These are phyloP conservation scores for Melanophora roralis DNA, from an alignment of 2,888 invertebrate genomes.

Conservation along the genomic window DNA sequence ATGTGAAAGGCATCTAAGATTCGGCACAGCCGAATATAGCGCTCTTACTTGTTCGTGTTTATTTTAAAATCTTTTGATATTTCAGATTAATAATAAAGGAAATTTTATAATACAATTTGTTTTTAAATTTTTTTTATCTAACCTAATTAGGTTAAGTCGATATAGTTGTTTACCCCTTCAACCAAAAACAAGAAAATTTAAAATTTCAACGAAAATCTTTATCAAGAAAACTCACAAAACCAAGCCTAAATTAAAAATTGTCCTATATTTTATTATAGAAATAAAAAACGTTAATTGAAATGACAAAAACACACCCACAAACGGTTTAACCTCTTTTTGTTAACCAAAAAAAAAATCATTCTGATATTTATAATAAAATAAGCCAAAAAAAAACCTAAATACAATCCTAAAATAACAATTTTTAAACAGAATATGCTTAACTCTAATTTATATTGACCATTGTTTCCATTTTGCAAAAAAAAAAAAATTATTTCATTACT, in stretches of 20 bases:
- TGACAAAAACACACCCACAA: constrained; percentile 60
- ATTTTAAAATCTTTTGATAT: not conserved
- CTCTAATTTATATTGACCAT: constrained; percentile 60
- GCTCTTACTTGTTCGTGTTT: too few species aligned
- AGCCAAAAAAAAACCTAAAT: not conserved
- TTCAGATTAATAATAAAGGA: too few species aligned
- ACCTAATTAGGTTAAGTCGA: constrained; percentile 57
- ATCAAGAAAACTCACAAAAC: constrained; percentile 13
- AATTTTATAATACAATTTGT: too few species aligned
- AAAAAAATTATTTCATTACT: constrained; percentile 43
- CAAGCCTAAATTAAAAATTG: constrained; percentile 55
- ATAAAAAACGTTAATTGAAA: constrained; percentile 33
- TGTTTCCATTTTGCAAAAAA: constrained; percentile 24
- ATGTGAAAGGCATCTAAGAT: too few species aligned
- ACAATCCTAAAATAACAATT: not conserved
- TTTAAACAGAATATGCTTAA: not conserved
- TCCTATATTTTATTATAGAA: constrained; percentile 41
- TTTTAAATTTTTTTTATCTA: constrained; percentile 11
- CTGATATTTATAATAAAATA: not conserved
- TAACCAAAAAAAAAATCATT: constrained; percentile 55
- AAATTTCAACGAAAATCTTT: constrained; percentile 26
- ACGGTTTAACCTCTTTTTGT: constrained; percentile 53
- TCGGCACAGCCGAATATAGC: too few species aligned
- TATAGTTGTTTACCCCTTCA: constrained; percentile 12
- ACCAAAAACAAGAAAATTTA: not conserved